Percentiles rank a stretch among this genome's conserved stretches.
phyloP scores from a whole-genome alignment of 2,797 vertebrate genomes.

The Hydrolagus colliei region DNA sequence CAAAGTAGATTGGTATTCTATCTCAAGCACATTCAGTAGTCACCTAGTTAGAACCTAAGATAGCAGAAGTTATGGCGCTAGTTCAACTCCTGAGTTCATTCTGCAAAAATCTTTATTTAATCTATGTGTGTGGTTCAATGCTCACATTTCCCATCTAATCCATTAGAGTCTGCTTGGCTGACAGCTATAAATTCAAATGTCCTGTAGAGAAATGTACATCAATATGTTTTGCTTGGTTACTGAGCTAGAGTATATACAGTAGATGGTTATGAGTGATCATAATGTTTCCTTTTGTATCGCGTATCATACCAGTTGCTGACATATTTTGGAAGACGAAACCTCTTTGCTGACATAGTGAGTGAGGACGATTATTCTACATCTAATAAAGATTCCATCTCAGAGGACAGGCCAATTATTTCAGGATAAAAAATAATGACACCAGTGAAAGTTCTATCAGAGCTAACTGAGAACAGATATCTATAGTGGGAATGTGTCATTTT shows the following conservation, averaged over 20 bases:
- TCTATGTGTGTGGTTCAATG: background rate
- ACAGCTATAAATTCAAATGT: background rate
- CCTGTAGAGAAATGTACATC: background rate
- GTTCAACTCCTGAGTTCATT: background rate
- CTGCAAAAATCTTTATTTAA: background rate
- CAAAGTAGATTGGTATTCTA: background rate
- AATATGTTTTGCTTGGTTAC: background rate
- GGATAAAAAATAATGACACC: background rate
- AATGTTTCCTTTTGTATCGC: background rate
- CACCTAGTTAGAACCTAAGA: background rate
- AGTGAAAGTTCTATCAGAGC: background rate
- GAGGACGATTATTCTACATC: background rate
- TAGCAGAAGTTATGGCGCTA: background rate
- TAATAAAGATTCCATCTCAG: background rate
- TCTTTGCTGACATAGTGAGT: too few species aligned
- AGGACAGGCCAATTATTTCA: background rate
- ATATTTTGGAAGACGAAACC: too few species aligned
- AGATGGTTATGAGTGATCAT: background rate
- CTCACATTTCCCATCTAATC: background rate
- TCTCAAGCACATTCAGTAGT: background rate
- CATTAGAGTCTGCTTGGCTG: background rate
- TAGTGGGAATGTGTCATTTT: background rate
- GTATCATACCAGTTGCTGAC: too few species aligned
- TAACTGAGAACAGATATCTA: background rate
- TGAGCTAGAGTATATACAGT: background rate